Evolutionary conservation across 64 coral and sea anemone genomes (phyloP), one percentile per base, ranked within the genome.

Genomic region (Stichodactyla mertensii): DNA sequence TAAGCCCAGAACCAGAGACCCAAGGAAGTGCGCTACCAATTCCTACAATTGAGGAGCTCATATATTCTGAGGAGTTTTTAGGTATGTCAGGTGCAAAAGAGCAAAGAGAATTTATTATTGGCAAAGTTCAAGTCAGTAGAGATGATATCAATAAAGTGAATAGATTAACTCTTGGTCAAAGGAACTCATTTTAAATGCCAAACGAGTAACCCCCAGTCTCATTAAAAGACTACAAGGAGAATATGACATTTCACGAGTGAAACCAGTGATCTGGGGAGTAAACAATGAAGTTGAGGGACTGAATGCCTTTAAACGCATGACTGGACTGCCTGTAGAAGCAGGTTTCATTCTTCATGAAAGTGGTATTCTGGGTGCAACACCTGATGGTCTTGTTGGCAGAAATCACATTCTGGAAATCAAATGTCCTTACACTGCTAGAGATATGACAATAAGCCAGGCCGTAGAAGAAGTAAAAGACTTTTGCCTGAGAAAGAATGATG

Each of bases 21-120:
- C 55, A 27, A 36, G 80, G 22, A n/a, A 7, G 10, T 18, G 13
- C 52, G 20, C 54, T 88, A 20, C 77, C 77, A 6, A 28, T 88
- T 31, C 78, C 87, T 53, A 88, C 87, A 62, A 81, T 88, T n/a
- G 87, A 88, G 36, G 78, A 88, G 52, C 57, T 88, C 4, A 88
- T 82, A 13, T 82, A 51, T 28, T 88, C 77, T 52, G 58, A 88
- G 5, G 87, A 88, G 14, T 88, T 88, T 88, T 51, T 88, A 6
- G 26, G 45, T 19, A 23, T 79, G 28, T 52, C 6, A 10, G 85
- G 85, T 51, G 8, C 2, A 23, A 20, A 86, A 22, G 57, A 52
- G n/a, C 85, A 86, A 16, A 77, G 77, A 52, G 77, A 60, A 27
- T 88, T 60, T 82, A 80, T 82, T 24, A 55, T 59, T 6, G 53